Conservation (phyloP, 2,113 vertebrate species). For the Pangasianodon hypophthalmus region DNA sequence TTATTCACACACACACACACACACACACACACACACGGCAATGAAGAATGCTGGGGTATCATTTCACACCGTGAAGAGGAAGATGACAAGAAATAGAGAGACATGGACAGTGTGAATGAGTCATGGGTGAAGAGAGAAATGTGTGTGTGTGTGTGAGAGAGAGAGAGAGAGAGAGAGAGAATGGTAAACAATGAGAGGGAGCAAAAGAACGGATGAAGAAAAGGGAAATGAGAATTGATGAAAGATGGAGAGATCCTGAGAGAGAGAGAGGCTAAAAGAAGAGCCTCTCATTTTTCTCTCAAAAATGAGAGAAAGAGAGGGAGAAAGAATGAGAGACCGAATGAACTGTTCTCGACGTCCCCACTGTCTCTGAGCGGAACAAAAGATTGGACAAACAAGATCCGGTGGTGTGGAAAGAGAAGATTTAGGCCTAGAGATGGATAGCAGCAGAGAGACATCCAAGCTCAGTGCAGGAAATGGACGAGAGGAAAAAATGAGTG, state of each 20-base stretch:
- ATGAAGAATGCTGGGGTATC: conserved; percentile 8
- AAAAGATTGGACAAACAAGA: not conserved
- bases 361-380: not conserved
- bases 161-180: not conserved
- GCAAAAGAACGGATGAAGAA: not conserved
- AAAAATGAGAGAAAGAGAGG: not conserved
- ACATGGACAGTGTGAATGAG: not conserved
- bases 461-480: not conserved
- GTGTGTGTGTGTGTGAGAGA: not conserved
- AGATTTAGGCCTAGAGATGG: not conserved
- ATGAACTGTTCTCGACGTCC: not conserved
- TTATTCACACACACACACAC: conserved; percentile 14
- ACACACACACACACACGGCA: not conserved
- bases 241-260: not conserved
- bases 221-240: not conserved
- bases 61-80: not conserved
- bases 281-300: not conserved
- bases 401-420: not conserved
- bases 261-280: not conserved
- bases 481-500: not conserved
- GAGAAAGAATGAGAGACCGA: not conserved
- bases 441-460: not conserved
- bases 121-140: not conserved
- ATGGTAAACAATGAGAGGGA: not conserved
- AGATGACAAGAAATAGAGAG: not conserved